phyloP scores from a whole-genome alignment of 2,888 invertebrate species.

The Cryptus viduatorius region DNA sequence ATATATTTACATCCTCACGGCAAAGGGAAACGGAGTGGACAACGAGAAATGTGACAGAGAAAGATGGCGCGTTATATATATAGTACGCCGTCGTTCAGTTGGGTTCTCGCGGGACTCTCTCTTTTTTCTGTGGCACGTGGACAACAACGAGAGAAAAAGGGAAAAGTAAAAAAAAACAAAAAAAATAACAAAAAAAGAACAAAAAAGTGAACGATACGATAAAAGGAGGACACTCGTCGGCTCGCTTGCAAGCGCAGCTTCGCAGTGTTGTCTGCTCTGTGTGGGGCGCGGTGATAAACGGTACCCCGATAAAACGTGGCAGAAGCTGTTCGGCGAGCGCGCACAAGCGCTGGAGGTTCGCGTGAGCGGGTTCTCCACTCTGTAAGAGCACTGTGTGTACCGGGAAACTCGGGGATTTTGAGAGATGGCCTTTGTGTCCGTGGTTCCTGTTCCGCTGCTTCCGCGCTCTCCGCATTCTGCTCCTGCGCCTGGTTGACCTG shows the following conservation, averaged over 20 bases:
- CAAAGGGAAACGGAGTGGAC: neutral
- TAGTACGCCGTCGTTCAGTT: conserved; percentile 6
- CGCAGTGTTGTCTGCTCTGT: conserved; percentile 78
- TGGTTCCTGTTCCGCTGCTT: conserved; percentile 62
- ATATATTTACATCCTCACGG: conserved; percentile 50
- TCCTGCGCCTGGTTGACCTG: conserved; percentile 64
- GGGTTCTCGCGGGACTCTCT: conserved; percentile 37
- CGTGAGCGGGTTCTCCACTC: conserved; percentile 8
- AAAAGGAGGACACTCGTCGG: conserved; percentile 65
- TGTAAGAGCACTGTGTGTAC: conserved; percentile 45
- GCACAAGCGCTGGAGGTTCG: conserved; percentile 34
- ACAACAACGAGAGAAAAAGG: conserved; percentile 41
- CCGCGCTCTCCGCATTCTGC: conserved; percentile 61
- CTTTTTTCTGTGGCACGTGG: conserved; percentile 36
- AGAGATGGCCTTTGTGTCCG: conserved; percentile 73
- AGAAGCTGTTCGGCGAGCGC: conserved; percentile 65
- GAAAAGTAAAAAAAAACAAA: conserved; percentile 21
- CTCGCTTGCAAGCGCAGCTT: conserved; percentile 69
- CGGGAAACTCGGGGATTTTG: conserved; percentile 75
- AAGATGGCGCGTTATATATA: neutral
- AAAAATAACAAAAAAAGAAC: conserved; percentile 26
- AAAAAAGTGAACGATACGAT: conserved; percentile 51
- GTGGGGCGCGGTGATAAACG: conserved; percentile 79
- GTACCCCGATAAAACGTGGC: conserved; percentile 80
- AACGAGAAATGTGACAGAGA: conserved; percentile 30